Conservation (phyloP, 2,797 vertebrate genomes). For the Thunnus albacares region DNA sequence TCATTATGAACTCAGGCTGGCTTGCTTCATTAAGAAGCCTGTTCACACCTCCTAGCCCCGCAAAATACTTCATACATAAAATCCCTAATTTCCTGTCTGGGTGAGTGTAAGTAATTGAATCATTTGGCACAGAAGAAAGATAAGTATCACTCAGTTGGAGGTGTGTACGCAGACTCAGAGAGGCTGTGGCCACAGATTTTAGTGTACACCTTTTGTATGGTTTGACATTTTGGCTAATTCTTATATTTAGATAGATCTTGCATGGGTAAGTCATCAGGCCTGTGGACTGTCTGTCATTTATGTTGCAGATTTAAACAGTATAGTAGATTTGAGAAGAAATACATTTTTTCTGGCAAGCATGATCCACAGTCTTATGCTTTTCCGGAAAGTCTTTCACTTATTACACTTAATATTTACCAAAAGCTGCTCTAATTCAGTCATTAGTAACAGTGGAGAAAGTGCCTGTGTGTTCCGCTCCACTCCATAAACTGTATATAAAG, state of each 20-base stretch:
- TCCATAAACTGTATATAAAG: no score
- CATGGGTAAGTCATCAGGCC: background rate
- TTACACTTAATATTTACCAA: background rate
- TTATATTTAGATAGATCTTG: background rate
- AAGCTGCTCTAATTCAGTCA: no score
- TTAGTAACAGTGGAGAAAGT: no score
- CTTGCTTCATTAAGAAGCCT: constrained; percentile 77
- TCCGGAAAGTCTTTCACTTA: background rate
- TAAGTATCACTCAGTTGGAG: constrained; percentile 68
- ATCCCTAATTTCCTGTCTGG: constrained; percentile 84
- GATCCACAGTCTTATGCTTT: background rate
- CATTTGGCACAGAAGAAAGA: constrained; percentile 81
- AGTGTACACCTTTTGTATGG: background rate
- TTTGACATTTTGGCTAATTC: background rate
- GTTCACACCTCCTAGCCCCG: constrained; percentile 67
- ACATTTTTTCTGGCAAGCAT: background rate
- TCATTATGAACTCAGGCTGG: constrained; percentile 71
- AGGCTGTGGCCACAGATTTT: constrained; percentile 38
- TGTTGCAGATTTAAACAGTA: background rate
- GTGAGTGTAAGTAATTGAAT: constrained; percentile 83
- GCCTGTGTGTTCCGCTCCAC: background rate
- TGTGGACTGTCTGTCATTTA: background rate
- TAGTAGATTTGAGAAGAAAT: background rate
- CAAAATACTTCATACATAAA: constrained; percentile 84
- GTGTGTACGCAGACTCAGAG: constrained; percentile 40